A percentile compares a stretch with the other conserved stretches of the same genome.
Conservation (phyloP, 2,888 invertebrate genomes). For the Craniophora ligustri region DNA sequence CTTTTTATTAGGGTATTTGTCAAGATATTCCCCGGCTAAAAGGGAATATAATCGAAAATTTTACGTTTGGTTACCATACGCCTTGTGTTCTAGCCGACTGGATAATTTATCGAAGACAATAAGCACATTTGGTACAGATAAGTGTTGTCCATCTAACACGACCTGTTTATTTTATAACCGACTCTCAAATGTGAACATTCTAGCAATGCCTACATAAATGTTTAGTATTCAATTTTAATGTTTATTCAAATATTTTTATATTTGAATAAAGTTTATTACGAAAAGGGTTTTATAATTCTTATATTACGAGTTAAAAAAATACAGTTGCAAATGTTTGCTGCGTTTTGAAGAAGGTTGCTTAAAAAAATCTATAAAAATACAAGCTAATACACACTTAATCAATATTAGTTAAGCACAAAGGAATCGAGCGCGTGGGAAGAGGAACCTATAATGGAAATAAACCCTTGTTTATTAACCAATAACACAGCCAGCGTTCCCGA, state of each 20-base stretch:
- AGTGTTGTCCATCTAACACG: conserved; percentile 22
- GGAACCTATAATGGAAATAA: conserved; percentile 30
- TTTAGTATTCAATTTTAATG: too few species aligned
- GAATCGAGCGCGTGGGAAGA: conserved; percentile 1
- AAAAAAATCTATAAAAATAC: neutral
- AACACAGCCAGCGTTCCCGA: conserved; percentile 56
- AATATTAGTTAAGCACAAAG: conserved; percentile 12
- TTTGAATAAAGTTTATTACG: too few species aligned
- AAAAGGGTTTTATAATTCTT: too few species aligned
- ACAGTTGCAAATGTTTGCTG: too few species aligned
- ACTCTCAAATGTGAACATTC: too few species aligned
- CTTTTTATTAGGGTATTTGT: conserved; percentile 87
- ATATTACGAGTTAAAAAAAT: too few species aligned
- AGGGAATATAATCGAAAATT: conserved; percentile 83
- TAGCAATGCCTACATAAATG: too few species aligned
- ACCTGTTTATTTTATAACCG: conserved; percentile 22
- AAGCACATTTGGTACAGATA: conserved; percentile 42
- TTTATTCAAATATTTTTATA: too few species aligned
- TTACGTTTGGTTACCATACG: conserved; percentile 84
- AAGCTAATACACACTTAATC: conserved; percentile 1
- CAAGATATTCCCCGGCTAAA: conserved; percentile 82
- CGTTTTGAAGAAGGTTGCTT: neutral
- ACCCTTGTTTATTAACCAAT: conserved; percentile 58
- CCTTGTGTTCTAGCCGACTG: conserved; percentile 61
- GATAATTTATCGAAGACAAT: conserved; percentile 62